Conservation (phyloP, 2,113 vertebrate genomes). For the Cephalopholis sonnerati region DNA sequence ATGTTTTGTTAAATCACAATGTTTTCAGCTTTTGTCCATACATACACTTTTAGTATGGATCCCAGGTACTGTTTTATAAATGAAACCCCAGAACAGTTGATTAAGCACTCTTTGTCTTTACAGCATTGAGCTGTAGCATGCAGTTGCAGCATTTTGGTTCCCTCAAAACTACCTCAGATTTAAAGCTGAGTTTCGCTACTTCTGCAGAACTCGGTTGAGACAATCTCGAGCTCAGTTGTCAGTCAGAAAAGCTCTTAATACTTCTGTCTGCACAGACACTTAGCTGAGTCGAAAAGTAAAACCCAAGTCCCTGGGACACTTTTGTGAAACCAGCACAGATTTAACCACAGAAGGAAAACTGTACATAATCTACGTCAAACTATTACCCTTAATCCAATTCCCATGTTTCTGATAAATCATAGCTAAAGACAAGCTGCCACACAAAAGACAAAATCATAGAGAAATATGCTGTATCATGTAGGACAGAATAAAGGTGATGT, state of each 20-base stretch:
- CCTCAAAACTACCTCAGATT: background rate
- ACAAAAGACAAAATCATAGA: conserved; percentile 2
- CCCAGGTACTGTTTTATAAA: too few relatives aligned
- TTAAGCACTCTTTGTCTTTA: background rate
- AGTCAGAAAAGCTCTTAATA: conserved; percentile 49
- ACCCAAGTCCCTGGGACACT: conserved; percentile 12
- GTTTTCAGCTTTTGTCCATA: too few relatives aligned
- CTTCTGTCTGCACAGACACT: conserved; percentile 51
- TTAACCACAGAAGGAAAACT: conserved; percentile 16
- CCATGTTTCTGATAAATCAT: conserved; percentile 27
- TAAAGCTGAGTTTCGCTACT: conserved; percentile 23
- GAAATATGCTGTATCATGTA: background rate
- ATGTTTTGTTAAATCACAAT: too few relatives aligned
- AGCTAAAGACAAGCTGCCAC: conserved; percentile 3
- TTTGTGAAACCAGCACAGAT: conserved; percentile 28
- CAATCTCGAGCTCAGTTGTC: conserved; percentile 46
- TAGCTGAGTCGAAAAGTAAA: background rate
- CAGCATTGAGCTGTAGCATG: conserved; percentile 18
- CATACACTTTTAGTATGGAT: too few relatives aligned
- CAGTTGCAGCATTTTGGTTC: conserved; percentile 6
- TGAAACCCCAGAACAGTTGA: background rate
- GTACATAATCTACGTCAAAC: conserved; percentile 10
- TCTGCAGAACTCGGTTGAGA: conserved; percentile 43
- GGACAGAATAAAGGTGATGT: background rate
- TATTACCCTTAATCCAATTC: conserved; percentile 11